Evolutionary conservation across 2,113 vertebrate genomes (phyloP).

Genomic region (Clarias gariepinus): DNA sequence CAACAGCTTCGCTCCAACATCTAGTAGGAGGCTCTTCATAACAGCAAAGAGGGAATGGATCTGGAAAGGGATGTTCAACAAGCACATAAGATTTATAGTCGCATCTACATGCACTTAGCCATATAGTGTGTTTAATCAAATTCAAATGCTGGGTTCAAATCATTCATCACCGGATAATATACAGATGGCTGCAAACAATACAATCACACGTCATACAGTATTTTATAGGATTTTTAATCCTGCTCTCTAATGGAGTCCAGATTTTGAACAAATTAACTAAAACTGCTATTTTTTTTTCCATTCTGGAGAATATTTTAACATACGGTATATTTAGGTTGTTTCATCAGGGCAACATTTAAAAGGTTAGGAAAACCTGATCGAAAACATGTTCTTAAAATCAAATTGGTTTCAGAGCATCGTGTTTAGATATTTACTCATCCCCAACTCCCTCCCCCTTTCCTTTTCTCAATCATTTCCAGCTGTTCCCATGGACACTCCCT

Average conservation of each 20-base stretch:
- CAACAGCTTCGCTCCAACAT: too few relatives aligned
- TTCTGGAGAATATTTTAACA: not conserved
- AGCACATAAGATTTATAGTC: not conserved
- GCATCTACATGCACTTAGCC: not conserved
- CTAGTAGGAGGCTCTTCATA: not conserved
- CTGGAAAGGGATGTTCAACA: not conserved
- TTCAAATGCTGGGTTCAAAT: too few relatives aligned
- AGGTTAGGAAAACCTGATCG: not conserved
- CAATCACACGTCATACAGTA: not conserved
- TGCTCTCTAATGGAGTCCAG: not conserved
- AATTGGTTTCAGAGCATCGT: not conserved
- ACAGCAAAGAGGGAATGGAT: not conserved
- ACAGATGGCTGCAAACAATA: not conserved
- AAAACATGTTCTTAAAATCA: not conserved
- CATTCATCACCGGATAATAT: not conserved
- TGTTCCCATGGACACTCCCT: slow-evolving; percentile 7
- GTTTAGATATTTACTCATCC: not conserved
- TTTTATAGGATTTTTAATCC: not conserved
- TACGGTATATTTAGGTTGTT: not conserved
- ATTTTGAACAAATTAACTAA: not conserved
- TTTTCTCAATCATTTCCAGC: slow-evolving; percentile 18
- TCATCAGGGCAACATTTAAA: not conserved
- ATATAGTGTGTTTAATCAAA: not conserved
- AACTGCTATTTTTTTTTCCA: not conserved
- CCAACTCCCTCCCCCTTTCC: not conserved